Evolutionary conservation across 2,888 invertebrate genomes (phyloP), one percentile per base, ranked within the genome.

Genomic region (Aquatica leii): DNA sequence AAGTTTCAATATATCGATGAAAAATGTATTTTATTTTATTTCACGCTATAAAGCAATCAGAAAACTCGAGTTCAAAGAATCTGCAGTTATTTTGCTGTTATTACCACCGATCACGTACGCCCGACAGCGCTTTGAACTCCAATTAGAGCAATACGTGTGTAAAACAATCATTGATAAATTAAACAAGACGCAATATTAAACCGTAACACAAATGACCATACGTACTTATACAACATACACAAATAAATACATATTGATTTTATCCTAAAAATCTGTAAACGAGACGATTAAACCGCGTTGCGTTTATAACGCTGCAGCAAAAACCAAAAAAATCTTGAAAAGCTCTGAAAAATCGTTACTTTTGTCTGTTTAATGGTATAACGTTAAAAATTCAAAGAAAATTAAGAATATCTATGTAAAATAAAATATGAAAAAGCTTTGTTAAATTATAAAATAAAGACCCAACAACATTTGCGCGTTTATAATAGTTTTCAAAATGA

Each of bases 351-450:
- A n/a, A n/a, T n/a, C n/a, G n/a, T n/a, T n/a, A n/a, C n/a, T n/a
- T n/a, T n/a, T n/a, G n/a, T n/a, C n/a, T n/a, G n/a, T n/a, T n/a
- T n/a, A n/a, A n/a, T n/a, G n/a, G n/a, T n/a, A n/a, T n/a, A n/a
- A n/a, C n/a, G n/a, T n/a, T n/a, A 20, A 8, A 14, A 15, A 14
- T n/a, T 12, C 8, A 21, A 49, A 48, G 8, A 24, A 48, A 59
- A 37, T 35, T 21, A 40, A 34, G 48, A 18, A 54, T 49, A 49
- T 60, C 24, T 49, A 49, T 50, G 54, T 60, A 48, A 51, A 56
- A 55, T 51, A 61, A 50, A 61, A 56, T 56, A 61, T 20, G 31
- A 55, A 51, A 56, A 56, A 55, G 55, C 56, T 56, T 56, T 56
- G 49, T 61, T 24, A 24, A 2, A 56, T 50, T 55, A 55, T 20